Conservation (phyloP, 2,113 vertebrate species). For the Alaudala cheleensis region DNA sequence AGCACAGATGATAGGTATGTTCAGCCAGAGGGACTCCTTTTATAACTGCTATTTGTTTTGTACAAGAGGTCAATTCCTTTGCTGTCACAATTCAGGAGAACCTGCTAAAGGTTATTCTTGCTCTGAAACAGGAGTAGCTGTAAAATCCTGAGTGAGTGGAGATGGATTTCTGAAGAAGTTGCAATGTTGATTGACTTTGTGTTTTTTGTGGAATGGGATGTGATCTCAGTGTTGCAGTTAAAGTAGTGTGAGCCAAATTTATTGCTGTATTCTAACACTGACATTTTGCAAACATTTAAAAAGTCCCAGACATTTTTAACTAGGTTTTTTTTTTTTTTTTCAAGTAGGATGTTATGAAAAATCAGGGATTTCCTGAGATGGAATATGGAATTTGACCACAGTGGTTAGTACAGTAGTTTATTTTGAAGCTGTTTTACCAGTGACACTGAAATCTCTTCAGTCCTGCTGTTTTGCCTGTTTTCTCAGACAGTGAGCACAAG, state of each 20-base stretch:
- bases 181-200: rapidly evolving
- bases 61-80: neutral
- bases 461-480: neutral
- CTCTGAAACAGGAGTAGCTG: neutral
- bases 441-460: neutral
- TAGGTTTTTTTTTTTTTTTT: neutral
- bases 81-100: neutral
- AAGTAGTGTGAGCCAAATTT: neutral
- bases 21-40: neutral
- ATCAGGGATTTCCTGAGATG: neutral
- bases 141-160: neutral
- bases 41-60: neutral
- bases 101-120: neutral
- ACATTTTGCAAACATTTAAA: neutral
- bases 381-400: neutral
- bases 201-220: neutral
- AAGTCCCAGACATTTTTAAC: neutral
- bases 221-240: neutral
- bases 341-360: neutral
- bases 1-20: neutral
- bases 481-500: neutral
- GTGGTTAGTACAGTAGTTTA: neutral
- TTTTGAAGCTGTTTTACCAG: neutral
- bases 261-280: neutral
- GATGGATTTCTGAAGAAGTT: neutral